These are phyloP conservation scores for Dexiosoma caninum DNA, from an alignment of 2,888 invertebrate species.

Conservation along the genomic window DNA sequence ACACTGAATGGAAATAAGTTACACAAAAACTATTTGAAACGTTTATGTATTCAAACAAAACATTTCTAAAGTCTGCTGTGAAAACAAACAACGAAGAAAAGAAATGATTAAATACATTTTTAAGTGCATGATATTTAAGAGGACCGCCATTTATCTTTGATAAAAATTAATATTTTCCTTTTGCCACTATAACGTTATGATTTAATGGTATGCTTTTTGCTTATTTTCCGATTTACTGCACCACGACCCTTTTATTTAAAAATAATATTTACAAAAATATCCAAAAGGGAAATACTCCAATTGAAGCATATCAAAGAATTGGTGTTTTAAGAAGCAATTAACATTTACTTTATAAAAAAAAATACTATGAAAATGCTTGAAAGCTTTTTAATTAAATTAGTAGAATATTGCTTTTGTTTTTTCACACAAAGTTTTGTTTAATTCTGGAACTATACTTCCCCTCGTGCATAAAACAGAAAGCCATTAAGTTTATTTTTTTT, in stretches of 20 bases:
- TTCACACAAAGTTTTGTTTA: neutral
- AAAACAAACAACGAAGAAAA: slow-evolving; percentile 6
- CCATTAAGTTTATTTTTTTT: slow-evolving; percentile 14
- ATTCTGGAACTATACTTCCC: neutral
- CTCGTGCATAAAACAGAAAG: neutral
- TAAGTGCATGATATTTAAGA: slow-evolving; percentile 46
- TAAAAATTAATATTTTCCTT: slow-evolving; percentile 29
- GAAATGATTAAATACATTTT: slow-evolving; percentile 60
- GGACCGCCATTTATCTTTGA: slow-evolving; percentile 33
- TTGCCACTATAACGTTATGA: slow-evolving; percentile 42
- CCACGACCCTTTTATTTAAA: slow-evolving; percentile 39
- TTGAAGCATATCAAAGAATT: neutral
- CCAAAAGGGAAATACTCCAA: neutral
- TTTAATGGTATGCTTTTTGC: slow-evolving; percentile 45
- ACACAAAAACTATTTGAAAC: neutral
- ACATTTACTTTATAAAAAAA: too few relatives aligned
- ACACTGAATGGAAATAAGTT: neutral
- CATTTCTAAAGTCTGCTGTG: slow-evolving; percentile 10
- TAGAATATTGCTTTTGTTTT: too few relatives aligned
- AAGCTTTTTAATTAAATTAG: too few relatives aligned
- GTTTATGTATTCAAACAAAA: neutral
- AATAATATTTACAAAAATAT: slow-evolving; percentile 2
- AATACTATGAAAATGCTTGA: too few relatives aligned
- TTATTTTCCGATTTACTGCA: slow-evolving; percentile 39
- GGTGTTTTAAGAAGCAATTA: too few relatives aligned